phyloP scores from a whole-genome alignment of 2,113 vertebrate genomes.

The Monopterus albus region DNA sequence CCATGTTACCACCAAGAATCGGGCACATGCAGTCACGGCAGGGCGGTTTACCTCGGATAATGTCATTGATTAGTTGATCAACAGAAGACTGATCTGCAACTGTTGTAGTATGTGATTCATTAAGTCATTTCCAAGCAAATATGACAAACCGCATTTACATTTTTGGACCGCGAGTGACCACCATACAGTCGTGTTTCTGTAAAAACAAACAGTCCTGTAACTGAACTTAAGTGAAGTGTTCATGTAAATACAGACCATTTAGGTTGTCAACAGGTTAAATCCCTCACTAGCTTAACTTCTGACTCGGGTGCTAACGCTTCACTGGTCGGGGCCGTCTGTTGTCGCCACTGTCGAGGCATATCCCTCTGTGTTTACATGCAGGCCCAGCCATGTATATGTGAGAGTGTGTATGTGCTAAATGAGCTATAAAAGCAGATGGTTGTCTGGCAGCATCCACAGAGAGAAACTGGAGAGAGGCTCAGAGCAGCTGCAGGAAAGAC shows the following conservation, averaged over 20 bases:
- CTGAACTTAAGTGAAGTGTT: no score
- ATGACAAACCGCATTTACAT: no score
- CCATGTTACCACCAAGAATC: neutral
- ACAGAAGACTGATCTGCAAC: no score
- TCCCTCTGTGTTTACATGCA: conserved; percentile 47
- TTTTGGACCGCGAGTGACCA: no score
- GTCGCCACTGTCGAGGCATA: conserved; percentile 13
- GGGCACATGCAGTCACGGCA: no score
- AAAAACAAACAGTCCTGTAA: no score
- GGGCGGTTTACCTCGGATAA: no score
- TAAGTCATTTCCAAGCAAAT: no score
- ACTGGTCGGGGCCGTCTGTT: neutral
- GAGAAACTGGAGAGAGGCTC: conserved; percentile 39
- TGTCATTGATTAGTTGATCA: no score
- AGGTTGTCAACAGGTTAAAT: neutral
- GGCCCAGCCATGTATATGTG: conserved; percentile 15
- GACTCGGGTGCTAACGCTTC: neutral
- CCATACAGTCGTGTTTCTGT: no score
- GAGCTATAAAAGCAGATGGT: conserved; percentile 62
- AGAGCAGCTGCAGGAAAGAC: conserved; percentile 59
- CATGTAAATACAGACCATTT: no score
- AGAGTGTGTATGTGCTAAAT: conserved; percentile 42
- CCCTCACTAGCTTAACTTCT: neutral
- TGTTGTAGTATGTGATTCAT: no score
- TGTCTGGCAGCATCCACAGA: conserved; percentile 43